A percentile compares a stretch with the other conserved stretches of the same genome.
Evolutionary conservation across 1,140 invertebrate genomes (phyloP).

Genomic region (Calycopis cecrops): DNA sequence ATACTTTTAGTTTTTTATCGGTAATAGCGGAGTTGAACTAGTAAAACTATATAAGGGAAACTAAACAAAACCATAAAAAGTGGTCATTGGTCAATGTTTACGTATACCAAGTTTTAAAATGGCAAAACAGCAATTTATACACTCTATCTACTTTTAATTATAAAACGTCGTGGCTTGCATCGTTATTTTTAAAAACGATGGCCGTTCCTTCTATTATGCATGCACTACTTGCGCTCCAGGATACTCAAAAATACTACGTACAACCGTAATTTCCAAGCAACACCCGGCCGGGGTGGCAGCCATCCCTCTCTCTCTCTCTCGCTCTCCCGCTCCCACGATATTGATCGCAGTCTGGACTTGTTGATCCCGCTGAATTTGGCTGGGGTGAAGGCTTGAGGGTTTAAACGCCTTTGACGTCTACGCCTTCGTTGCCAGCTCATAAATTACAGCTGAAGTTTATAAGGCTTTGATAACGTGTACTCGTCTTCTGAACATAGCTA

Average conservation of each 20-base stretch:
- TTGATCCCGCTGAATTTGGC: constrained; percentile 57
- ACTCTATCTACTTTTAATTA: background rate
- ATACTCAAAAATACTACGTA: constrained; percentile 37
- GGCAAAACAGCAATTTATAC: no score
- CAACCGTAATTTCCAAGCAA: constrained; percentile 34
- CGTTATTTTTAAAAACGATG: constrained; percentile 11
- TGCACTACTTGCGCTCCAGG: constrained; percentile 20
- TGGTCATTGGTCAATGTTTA: no score
- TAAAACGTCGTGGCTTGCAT: background rate
- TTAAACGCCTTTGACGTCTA: constrained; percentile 15
- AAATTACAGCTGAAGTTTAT: background rate
- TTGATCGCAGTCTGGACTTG: constrained; percentile 71
- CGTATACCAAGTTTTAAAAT: no score
- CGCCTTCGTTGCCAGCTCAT: constrained; percentile 7
- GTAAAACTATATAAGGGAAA: no score
- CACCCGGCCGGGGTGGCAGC: constrained; percentile 30
- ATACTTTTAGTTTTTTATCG: no score
- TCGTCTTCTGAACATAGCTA: no score
- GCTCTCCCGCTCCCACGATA: constrained; percentile 50
- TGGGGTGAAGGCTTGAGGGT: constrained; percentile 24
- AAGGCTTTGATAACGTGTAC: background rate
- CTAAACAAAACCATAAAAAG: no score
- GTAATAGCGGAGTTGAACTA: no score
- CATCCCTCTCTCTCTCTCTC: constrained; percentile 38
- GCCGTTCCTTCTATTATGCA: background rate